phyloP scores from a whole-genome alignment of 2,888 invertebrate species.

The Pheosia tremula region DNA sequence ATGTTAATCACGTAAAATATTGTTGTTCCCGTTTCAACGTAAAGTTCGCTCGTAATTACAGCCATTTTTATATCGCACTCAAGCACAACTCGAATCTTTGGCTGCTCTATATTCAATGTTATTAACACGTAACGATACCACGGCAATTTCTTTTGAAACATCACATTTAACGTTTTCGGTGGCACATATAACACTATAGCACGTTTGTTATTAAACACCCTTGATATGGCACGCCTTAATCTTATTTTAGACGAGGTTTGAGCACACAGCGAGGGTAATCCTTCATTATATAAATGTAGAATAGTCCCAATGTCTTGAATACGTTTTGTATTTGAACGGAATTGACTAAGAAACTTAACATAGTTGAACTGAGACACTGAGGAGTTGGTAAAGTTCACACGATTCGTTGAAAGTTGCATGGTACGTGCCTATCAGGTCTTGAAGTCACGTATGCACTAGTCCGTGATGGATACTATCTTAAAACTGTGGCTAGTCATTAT shows the following conservation, averaged over 20 bases:
- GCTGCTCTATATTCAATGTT: conserved; percentile 42
- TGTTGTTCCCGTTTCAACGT: conserved; percentile 15
- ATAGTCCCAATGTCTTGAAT: conserved; percentile 71
- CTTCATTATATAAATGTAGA: conserved; percentile 68
- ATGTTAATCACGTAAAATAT: conserved; percentile 24
- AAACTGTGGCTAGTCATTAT: conserved; percentile 55
- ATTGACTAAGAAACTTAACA: conserved; percentile 68
- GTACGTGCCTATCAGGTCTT: conserved; percentile 34
- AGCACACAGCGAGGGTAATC: conserved; percentile 47
- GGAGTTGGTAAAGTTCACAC: conserved; percentile 70
- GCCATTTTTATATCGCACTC: conserved; percentile 57
- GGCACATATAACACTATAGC: conserved; percentile 48
- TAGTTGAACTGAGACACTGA: conserved; percentile 74
- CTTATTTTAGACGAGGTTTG: conserved; percentile 38
- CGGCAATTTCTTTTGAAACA: conserved; percentile 37
- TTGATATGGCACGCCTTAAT: conserved; percentile 34
- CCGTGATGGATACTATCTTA: conserved; percentile 52
- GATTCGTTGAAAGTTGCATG: conserved; percentile 72
- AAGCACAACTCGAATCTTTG: conserved; percentile 41
- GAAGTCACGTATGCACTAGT: conserved; percentile 54
- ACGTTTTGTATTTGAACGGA: conserved; percentile 59
- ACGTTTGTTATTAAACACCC: conserved; percentile 37
- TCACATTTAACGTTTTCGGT: conserved; percentile 46
- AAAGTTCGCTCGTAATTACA: conserved; percentile 37
- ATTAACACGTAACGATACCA: conserved; percentile 55